Evolutionary conservation across 2,113 vertebrate species (phyloP), one percentile per base, ranked within the genome.

Genomic region (Rhizomys pruinosus): DNA sequence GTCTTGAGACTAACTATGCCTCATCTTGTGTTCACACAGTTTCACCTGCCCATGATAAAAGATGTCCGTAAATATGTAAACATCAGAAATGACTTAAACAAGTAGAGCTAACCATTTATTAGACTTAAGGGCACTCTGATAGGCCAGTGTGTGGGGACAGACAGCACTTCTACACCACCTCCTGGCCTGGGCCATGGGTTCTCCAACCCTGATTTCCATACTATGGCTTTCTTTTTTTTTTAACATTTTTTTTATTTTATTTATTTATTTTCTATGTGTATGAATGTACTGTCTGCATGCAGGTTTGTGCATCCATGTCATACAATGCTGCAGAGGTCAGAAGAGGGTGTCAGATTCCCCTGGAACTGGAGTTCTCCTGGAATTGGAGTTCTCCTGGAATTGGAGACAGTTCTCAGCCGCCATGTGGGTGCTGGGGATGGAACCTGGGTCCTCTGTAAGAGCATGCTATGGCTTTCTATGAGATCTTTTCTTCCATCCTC

Each of bases 51-150:
- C 37, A 1, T 66, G 11, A 59, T 73, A 87, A 94, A 66, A 85
- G 34, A 34, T 57, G n/a, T 15, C 84, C 82, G 64, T 55, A 82
- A 89, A 77, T 39, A 59, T 55, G 52, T 5, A 52, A 72, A 61
- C 20, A 84, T 61, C n/a, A 82, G 74, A 90, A 87, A 73, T 13
- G 4, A 68, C 34, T 55, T 92, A 32, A 47, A 79, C 85, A 69
- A 63, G 27, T 55, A 13, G 4, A 86, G 19, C 34, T 55, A 64
- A 37, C 52, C 47, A 59, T 34, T 19, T 15, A 20, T 39, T n/a
- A 16, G 25, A 55, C 3, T 7, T 32, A 23, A 59, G 3, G 32
- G 7, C 4, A 20, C 9, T 52, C 16, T 77, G 2, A 0, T 6
- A 32, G 61, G 3, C 22, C 68, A 22, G 15, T 55, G 8, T 87